Conservation (phyloP, 1,140 invertebrate species). For the Homalodisca vitripennis region DNA sequence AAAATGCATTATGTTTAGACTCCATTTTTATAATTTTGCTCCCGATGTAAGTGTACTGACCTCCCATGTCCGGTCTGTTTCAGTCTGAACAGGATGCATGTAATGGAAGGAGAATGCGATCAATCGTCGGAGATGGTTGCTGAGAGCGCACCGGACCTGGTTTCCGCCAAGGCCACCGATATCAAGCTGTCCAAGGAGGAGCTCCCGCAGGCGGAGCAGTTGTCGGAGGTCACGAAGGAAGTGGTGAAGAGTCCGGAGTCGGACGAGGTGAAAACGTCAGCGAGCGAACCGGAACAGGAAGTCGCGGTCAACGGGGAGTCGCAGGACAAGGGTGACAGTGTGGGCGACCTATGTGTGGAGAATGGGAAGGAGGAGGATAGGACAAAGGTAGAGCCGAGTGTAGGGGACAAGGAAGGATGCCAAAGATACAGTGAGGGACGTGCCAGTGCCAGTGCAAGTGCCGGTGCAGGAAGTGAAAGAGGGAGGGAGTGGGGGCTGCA, state of each 20-base stretch:
- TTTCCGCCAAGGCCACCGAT: constrained; percentile 13
- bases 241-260: constrained; percentile 24
- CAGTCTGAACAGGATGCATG: constrained; percentile 41
- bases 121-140: constrained; percentile 31
- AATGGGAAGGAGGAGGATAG: constrained; percentile 9
- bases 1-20: too few species aligned
- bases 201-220: neutral
- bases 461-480: constrained; percentile 16
- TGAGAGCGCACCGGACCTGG: constrained; percentile 28
- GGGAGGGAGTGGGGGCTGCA: neutral
- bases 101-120: constrained; percentile 39
- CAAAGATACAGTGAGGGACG: constrained; percentile 10
- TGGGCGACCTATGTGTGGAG: constrained; percentile 6
- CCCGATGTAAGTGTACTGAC: neutral
- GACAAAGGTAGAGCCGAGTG: constrained; percentile 4
- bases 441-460: neutral
- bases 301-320: neutral
- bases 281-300: constrained; percentile 1
- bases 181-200: constrained; percentile 12
- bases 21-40: too few species aligned
- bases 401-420: constrained; percentile 21
- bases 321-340: constrained; percentile 5
- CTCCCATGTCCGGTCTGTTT: constrained; percentile 20
- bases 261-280: too few species aligned
- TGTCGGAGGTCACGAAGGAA: neutral